phyloP scores from a whole-genome alignment of 1,140 invertebrate genomes.

The Alviniconcha marisindica region DNA sequence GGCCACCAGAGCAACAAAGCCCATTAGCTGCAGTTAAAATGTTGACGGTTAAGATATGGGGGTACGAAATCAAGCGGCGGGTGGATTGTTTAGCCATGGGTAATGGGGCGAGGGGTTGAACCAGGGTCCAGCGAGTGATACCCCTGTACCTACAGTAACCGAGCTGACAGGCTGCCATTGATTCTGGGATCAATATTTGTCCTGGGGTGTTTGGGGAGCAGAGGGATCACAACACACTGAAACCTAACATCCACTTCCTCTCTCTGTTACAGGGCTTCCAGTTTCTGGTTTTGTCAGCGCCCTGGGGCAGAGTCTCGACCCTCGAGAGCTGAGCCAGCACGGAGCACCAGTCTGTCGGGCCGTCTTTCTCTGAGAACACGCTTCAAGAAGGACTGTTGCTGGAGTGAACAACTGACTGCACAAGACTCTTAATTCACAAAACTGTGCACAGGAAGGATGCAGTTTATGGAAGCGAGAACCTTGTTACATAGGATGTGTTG shows the following conservation, averaged over 20 bases:
- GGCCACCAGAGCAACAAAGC: neutral
- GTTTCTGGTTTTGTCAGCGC: neutral
- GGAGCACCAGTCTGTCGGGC: no score
- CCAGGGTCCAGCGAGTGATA: neutral
- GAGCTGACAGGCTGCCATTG: neutral
- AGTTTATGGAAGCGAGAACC: no score
- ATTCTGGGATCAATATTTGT: neutral
- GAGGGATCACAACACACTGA: neutral
- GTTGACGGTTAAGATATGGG: slow-evolving; percentile 12
- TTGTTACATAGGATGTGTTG: no score
- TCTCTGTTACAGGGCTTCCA: slow-evolving; percentile 28
- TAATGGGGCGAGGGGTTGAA: neutral
- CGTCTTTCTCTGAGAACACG: no score
- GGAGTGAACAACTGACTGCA: no score
- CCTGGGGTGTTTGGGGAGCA: neutral
- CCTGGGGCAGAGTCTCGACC: no score
- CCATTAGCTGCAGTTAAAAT: neutral
- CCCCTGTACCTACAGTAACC: neutral
- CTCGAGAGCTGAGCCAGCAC: no score
- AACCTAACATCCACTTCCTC: neutral
- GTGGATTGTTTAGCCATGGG: neutral
- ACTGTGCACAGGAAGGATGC: no score
- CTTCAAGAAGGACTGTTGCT: no score
- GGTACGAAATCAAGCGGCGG: neutral
- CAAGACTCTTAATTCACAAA: no score